These are phyloP conservation scores for Lutraria lutraria DNA, from an alignment of 2,888 invertebrate species.

Conservation along the genomic window DNA sequence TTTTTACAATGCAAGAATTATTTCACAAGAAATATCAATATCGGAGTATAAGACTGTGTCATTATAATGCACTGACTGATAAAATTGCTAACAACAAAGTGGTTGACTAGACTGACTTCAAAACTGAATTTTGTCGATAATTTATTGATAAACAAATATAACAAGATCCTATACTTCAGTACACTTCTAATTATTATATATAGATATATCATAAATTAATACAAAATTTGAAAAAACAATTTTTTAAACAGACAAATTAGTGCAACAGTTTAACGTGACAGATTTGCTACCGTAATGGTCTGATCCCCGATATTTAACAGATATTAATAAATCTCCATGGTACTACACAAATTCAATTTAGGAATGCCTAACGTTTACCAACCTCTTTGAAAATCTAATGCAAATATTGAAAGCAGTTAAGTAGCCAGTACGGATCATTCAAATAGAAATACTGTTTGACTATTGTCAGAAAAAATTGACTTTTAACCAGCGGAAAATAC, in stretches of 20 bases:
- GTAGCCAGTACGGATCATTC: conserved; percentile 17
- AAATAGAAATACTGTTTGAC: conserved; percentile 18
- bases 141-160: background rate
- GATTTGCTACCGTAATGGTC: background rate
- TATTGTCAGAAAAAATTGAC: conserved; percentile 24
- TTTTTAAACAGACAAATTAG: background rate
- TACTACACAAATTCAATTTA: conserved; percentile 15
- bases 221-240: too few relatives aligned
- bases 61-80: background rate
- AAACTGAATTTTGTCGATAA: background rate
- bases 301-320: background rate
- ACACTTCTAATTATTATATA: too few relatives aligned
- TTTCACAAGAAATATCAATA: background rate
- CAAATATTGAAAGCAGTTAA: conserved; percentile 41
- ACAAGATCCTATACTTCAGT: too few relatives aligned
- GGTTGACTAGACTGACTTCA: background rate
- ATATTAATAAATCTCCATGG: conserved; percentile 19
- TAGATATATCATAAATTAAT: too few relatives aligned
- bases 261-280: background rate
- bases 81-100: background rate
- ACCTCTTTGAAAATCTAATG: conserved; percentile 24
- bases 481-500: conserved; percentile 26
- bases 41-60: background rate
- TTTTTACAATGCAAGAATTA: background rate
- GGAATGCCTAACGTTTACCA: conserved; percentile 24